Evolutionary conservation across 2,888 invertebrate species (phyloP).

Genomic region (Nephrocerus scutellatus): DNA sequence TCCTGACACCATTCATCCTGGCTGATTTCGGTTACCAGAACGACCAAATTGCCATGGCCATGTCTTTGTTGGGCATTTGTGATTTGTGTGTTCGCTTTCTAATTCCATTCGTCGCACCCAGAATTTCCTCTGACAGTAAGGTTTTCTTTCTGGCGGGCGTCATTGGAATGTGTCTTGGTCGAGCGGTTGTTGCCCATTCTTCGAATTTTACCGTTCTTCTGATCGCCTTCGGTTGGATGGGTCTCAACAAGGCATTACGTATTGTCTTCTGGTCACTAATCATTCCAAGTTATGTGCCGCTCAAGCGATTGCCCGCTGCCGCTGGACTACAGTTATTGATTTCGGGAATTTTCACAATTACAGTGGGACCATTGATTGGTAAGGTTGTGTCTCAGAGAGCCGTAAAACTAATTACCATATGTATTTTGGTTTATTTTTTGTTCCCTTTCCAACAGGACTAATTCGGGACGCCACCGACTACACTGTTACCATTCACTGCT

Average conservation of each 20-base stretch:
- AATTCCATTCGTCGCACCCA: conserved; percentile 60
- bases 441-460: conserved; percentile 50
- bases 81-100: conserved; percentile 61
- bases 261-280: conserved; percentile 68
- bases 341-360: conserved; percentile 57
- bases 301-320: conserved; percentile 63
- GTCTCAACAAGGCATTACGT: conserved; percentile 63
- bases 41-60: conserved; percentile 56
- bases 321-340: conserved; percentile 62
- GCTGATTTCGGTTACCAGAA: conserved; percentile 55
- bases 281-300: conserved; percentile 63
- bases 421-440: too few species aligned
- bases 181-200: conserved; percentile 51
- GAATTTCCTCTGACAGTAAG: conserved; percentile 61
- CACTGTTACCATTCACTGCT: conserved; percentile 56
- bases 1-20: conserved; percentile 65
- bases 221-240: conserved; percentile 57
- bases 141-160: conserved; percentile 64
- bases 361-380: conserved; percentile 62
- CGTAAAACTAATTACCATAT: not conserved
- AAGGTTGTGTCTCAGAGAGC: conserved; percentile 28
- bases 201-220: conserved; percentile 53
- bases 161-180: conserved; percentile 58
- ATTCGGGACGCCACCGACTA: conserved; percentile 58
- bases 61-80: conserved; percentile 61